Evolutionary conservation across 1,140 invertebrate genomes (phyloP), one percentile per base, ranked within the genome.

Genomic region (Vollenhovia emeryi): DNA sequence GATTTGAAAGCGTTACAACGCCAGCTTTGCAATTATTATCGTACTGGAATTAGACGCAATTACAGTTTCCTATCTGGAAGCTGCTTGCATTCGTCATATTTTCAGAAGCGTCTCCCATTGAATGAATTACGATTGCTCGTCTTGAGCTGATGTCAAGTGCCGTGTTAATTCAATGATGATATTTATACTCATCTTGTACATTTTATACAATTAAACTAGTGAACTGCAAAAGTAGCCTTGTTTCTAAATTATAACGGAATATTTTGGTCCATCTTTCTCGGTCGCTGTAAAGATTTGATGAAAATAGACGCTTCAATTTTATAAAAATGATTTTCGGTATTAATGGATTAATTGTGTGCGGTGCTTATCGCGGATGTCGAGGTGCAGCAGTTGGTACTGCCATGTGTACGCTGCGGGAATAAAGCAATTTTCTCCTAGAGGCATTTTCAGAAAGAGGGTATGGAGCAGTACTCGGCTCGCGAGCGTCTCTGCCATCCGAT

Each of bases 401-500:
- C 78, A 82, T 73, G 40, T 82, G 78, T 73, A 82, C 52, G 45
- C 30, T n/a, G 55, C 36, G 52, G 52, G 71, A 55, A 85, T 85
- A 80, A 57, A 90, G 73, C 52, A 69, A 80, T 89, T 75, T 78
- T 85, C 73, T 73, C 45, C 52, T 52, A 62, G 73, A 76, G 84
- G 69, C 76, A 73, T 83, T 78, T 88, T 69, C 30, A 50, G 60
- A 27, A 59, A 27, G 57, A 57, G 62, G 50, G 33, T 55, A 50
- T 74, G 71, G 40, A 40, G 79, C 18, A 33, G 68, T 66, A 73
- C 89, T 91, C 73, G 86, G 78, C 87, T 73, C 89, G 78, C 75
- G 57, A 90, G 85, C 90, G 84, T 91, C 92, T 91, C 88, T 40
- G 84, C 86, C 90, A 91, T 93, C 88, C 90, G 93, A 93, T 93